Percentiles rank a stretch among this genome's conserved stretches.
These are phyloP conservation scores for Meteorus cinctellus DNA, from an alignment of 2,888 invertebrate genomes.

Conservation along the genomic window DNA sequence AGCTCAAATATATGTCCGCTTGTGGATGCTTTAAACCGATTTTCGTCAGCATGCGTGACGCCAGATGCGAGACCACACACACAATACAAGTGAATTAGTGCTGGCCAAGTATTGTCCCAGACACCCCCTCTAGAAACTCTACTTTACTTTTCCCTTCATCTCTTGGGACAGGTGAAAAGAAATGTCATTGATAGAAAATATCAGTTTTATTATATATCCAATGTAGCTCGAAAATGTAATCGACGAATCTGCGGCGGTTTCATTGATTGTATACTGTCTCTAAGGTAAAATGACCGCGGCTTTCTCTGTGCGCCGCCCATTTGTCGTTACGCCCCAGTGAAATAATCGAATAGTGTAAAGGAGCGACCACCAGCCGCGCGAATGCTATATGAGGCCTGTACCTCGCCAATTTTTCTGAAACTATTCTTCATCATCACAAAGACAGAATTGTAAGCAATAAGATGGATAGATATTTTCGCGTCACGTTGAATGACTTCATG, in stretches of 20 bases:
- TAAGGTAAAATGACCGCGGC: constrained; percentile 37
- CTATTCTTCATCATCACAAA: neutral
- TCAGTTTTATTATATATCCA: neutral
- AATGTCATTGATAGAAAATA: constrained; percentile 47
- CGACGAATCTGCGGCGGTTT: constrained; percentile 42
- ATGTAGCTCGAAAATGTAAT: neutral
- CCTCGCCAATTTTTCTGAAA: constrained; percentile 19
- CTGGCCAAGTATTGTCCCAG: no score
- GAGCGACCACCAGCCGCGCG: constrained; percentile 21
- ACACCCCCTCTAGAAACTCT: no score
- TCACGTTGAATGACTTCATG: neutral
- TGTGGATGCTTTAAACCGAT: no score
- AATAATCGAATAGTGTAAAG: constrained; percentile 48
- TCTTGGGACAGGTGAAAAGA: constrained; percentile 54
- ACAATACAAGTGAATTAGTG: no score
- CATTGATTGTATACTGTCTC: constrained; percentile 44
- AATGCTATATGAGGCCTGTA: neutral
- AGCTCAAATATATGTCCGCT: no score
- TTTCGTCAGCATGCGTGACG: no score
- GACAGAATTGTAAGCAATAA: neutral
- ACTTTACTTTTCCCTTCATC: neutral
- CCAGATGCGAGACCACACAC: no score
- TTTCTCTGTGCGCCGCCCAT: constrained; percentile 16
- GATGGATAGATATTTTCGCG: neutral
- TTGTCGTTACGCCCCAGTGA: constrained; percentile 43